Percentiles rank a stretch among this genome's conserved stretches.
phyloP scores from a whole-genome alignment of 2,113 vertebrate genomes.

The Phoenicopterus ruber region DNA sequence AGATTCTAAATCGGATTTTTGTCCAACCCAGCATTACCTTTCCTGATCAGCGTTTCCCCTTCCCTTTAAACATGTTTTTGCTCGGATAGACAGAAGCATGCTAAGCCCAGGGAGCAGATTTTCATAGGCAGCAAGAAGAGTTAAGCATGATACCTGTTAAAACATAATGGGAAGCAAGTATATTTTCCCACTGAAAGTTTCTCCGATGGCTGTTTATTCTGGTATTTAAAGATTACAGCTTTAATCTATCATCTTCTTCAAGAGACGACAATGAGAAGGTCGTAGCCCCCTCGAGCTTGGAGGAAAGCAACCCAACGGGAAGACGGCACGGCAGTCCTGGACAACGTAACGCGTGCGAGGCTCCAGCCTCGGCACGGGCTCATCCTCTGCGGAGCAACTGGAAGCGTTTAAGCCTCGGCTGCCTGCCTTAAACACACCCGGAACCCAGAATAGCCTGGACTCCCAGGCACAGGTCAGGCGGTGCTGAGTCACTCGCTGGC shows the following conservation, averaged over 20 bases:
- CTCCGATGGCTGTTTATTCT: neutral
- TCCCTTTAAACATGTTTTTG: neutral
- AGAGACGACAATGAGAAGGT: neutral
- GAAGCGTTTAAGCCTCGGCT: neutral
- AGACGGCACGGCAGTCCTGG: neutral
- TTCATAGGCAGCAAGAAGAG: neutral
- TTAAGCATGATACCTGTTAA: neutral
- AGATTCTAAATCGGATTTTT: neutral
- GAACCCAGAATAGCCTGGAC: slow-evolving; percentile 5
- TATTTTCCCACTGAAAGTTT: neutral
- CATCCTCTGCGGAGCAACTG: neutral
- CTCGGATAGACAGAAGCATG: neutral
- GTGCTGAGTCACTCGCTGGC: slow-evolving; percentile 57
- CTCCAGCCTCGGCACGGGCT: neutral
- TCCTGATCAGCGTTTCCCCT: neutral
- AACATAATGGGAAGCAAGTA: neutral
- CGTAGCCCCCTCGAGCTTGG: neutral
- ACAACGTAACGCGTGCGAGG: rapidly evolving
- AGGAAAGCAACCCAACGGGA: neutral
- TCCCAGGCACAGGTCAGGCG: slow-evolving; percentile 31
- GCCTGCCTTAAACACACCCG: neutral
- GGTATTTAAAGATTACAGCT: neutral
- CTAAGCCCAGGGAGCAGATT: neutral
- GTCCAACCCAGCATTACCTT: neutral
- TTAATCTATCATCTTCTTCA: neutral